These are phyloP conservation scores for Odontomyia ornata DNA, from an alignment of 2,888 invertebrate genomes.

Conservation along the genomic window DNA sequence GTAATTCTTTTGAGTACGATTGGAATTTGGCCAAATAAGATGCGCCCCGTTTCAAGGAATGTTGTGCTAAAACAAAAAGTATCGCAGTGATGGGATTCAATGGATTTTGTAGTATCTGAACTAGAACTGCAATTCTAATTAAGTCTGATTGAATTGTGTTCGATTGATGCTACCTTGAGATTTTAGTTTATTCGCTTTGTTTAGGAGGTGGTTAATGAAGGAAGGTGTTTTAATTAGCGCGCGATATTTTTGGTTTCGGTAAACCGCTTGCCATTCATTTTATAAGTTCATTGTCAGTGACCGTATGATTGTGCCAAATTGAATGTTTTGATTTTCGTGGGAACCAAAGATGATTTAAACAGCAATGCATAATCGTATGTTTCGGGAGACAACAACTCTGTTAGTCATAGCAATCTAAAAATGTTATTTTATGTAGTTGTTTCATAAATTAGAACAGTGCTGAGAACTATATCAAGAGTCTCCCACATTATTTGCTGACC, in stretches of 20 bases:
- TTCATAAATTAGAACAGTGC: too few species aligned
- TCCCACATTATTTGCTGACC: too few species aligned
- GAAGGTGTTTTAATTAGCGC: background rate
- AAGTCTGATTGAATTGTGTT: background rate
- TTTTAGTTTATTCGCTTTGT: background rate
- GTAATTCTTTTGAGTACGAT: background rate
- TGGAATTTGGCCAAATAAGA: slow-evolving; percentile 1
- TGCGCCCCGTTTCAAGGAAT: background rate
- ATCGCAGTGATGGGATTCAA: background rate
- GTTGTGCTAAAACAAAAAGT: background rate
- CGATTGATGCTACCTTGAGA: background rate
- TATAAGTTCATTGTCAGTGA: slow-evolving; percentile 17
- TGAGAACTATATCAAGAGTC: too few species aligned
- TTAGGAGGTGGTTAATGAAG: background rate
- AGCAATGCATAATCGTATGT: too few species aligned
- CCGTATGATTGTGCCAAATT: slow-evolving; percentile 3
- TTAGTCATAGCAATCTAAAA: too few species aligned
- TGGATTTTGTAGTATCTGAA: background rate
- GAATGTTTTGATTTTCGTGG: background rate
- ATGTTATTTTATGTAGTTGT: too few species aligned
- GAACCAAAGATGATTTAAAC: background rate
- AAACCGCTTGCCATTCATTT: background rate
- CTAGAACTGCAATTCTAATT: background rate
- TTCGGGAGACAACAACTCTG: too few species aligned
- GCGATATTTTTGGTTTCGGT: background rate